Evolutionary conservation across 2,113 vertebrate genomes (phyloP).

Genomic region (Dasypus novemcinctus): DNA sequence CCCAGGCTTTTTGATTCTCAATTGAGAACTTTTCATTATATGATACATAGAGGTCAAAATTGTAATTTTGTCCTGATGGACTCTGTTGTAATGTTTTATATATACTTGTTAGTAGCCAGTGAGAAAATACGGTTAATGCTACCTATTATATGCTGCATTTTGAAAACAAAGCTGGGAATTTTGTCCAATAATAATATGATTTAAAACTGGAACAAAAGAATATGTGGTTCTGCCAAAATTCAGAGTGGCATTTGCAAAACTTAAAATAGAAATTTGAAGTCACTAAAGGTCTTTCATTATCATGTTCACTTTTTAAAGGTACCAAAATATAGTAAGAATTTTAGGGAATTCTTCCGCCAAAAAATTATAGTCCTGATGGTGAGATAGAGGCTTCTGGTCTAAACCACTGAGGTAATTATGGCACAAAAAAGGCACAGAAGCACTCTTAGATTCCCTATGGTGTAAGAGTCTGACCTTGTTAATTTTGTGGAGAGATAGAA

Average conservation of each 20-base stretch:
- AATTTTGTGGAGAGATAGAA: slow-evolving; percentile 19
- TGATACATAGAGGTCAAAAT: not conserved
- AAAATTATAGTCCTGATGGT: not conserved
- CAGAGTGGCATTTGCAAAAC: slow-evolving; percentile 29
- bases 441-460: not conserved
- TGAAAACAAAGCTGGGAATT: slow-evolving; percentile 37
- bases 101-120: not conserved
- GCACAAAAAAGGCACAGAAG: not conserved
- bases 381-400: not conserved
- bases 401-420: not conserved
- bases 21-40: not conserved
- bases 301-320: slow-evolving; percentile 21
- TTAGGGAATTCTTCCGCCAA: not conserved
- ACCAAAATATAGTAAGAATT: slow-evolving; percentile 18
- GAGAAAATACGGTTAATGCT: not conserved
- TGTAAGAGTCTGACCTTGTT: not conserved
- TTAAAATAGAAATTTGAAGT: not conserved
- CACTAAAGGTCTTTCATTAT: not conserved
- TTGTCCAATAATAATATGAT: not conserved
- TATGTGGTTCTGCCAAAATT: not conserved
- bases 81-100: not conserved
- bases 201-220: not conserved
- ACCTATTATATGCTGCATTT: not conserved
- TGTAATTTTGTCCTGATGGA: not conserved
- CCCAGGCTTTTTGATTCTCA: not conserved